Base-by-base conservation (phyloP, 2,888 invertebrate genomes). In the Lasioglossum lativentre region DNA sequence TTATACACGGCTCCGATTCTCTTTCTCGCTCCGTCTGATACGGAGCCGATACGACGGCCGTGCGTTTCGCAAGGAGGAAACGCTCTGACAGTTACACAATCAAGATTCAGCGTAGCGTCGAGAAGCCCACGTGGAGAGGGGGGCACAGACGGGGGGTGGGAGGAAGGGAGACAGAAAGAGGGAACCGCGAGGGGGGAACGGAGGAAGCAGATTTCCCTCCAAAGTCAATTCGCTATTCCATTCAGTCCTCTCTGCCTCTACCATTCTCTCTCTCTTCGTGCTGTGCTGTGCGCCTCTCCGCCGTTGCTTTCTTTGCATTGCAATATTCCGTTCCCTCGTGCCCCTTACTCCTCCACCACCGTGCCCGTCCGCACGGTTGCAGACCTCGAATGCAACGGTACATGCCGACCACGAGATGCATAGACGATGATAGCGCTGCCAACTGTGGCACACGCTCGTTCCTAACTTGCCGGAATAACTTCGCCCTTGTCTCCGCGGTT, bases 191-290 rank as follows among this genome's bases (percentile, higher is more conserved):
- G 45, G 45, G 77, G 80, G 42, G 79, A 59, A 74, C 70, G 80
- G 78, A 75, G 75, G 71, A 52, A 59, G 56, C 81, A 78, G 82
- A 83, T 87, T 86, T 90, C 88, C 90, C 78, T 84, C 80, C 81
- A 73, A 79, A 91, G 83, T 90, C 89, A 80, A 91, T 91, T 91
- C 88, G 88, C 87, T 88, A 86, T 91, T 91, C 90, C 90, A 90
- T 90, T 91, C 91, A 91, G 83, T 79, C 76, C 84, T 40, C 76
- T 68, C 12, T 56, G 3, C 12, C 4, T 30, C 59, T 27, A 12
- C 27, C n/a, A 12, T 4, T 56, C 27, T 27, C 14, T 27, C 59
- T 63, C 59, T 30, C 1, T 27, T 12, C 27, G 27, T 2, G 59
- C 8, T 52, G 52, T 30, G 30, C 34, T 34, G 34, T 34, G 34